phyloP scores from a whole-genome alignment of 2,113 vertebrate species.

The Rissa tridactyla region DNA sequence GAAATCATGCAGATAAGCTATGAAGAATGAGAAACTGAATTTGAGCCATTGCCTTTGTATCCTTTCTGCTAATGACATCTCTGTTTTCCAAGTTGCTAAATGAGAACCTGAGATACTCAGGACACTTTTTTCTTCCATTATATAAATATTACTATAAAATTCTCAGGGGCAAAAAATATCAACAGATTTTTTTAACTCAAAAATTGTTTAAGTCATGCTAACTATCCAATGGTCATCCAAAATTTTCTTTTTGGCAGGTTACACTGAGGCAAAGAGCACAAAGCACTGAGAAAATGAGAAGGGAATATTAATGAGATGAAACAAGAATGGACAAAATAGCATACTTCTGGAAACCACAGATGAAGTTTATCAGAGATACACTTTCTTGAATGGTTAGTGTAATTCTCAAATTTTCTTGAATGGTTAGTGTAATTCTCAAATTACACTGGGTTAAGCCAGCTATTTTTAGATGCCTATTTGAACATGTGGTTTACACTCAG shows the following conservation, averaged over 20 bases:
- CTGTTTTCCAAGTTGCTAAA: background rate
- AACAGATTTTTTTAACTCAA: background rate
- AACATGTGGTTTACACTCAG: background rate
- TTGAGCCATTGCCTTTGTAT: background rate
- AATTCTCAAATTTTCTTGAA: background rate
- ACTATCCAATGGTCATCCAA: background rate
- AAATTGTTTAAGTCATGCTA: background rate
- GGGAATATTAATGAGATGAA: background rate
- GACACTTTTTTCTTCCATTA: background rate
- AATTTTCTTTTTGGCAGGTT: background rate
- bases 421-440: background rate
- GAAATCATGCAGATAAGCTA: background rate
- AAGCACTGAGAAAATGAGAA: background rate
- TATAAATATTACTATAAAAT: background rate
- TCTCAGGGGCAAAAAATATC: background rate
- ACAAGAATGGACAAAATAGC: background rate
- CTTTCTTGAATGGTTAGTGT: background rate
- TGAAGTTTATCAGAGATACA: background rate
- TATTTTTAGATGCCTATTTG: background rate
- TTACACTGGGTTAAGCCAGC: background rate
- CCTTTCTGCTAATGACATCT: background rate
- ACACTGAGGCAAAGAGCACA: background rate
- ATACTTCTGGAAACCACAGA: background rate
- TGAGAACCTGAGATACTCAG: background rate
- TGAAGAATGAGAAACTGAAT: background rate